phyloP scores from a whole-genome alignment of 2,888 invertebrate species.

The Lasioglossum pauxillum region DNA sequence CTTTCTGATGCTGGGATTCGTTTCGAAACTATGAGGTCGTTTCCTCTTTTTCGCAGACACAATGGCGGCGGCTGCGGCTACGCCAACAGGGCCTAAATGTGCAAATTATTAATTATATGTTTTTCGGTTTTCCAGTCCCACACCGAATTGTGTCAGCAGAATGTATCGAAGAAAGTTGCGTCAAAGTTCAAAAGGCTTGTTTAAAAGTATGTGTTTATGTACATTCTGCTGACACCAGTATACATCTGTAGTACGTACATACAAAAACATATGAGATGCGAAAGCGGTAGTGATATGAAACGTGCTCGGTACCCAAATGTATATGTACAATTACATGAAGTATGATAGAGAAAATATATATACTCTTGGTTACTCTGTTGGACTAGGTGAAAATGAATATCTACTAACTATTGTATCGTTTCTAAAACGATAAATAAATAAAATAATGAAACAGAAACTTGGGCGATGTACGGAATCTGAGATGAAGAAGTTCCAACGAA shows the following conservation, averaged over 20 bases:
- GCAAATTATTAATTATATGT: conserved; percentile 50
- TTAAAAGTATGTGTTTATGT: not conserved
- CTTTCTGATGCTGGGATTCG: conserved; percentile 98
- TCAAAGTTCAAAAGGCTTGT: not conserved
- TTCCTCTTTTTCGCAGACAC: conserved; percentile 98
- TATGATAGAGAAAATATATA: conserved; percentile 21
- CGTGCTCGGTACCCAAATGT: conserved; percentile 56
- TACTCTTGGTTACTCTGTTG: conserved; percentile 39
- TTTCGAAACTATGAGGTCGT: conserved; percentile 97
- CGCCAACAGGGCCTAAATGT: conserved; percentile 93
- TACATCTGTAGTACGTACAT: conserved; percentile 53
- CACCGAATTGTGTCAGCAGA: conserved; percentile 48
- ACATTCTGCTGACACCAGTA: conserved; percentile 54
- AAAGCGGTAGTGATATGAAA: conserved; percentile 67
- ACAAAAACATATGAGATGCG: conserved; percentile 61
- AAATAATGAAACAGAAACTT: conserved; percentile 19
- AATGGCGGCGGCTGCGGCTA: conserved; percentile 98
- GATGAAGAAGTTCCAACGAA: conserved; percentile 15
- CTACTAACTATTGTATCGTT: conserved; percentile 40
- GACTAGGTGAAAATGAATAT: conserved; percentile 39
- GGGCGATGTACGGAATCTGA: not conserved
- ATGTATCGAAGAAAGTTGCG: not conserved
- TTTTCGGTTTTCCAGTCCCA: conserved; percentile 22
- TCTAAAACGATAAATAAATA: conserved; percentile 1
- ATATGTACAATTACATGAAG: conserved; percentile 18